These are phyloP conservation scores for Tetranychus piercei DNA, from an alignment of 2,888 invertebrate species.

Conservation along the genomic window DNA sequence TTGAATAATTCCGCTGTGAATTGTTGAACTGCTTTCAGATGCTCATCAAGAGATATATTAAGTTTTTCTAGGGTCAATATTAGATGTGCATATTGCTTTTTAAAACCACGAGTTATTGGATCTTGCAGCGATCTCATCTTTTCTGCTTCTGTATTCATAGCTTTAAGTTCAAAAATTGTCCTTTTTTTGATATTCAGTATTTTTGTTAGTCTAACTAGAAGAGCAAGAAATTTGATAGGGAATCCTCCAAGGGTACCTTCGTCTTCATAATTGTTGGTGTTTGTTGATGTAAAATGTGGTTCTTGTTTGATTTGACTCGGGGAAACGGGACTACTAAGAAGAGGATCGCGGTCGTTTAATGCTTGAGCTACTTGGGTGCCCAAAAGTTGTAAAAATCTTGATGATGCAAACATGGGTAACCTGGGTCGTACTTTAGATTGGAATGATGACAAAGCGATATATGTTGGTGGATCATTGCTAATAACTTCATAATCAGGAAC, in stretches of 20 bases:
- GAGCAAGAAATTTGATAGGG: constrained; percentile 62
- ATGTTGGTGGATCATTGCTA: constrained; percentile 76
- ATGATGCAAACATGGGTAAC: constrained; percentile 31
- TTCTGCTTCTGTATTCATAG: constrained; percentile 78
- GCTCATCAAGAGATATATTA: constrained; percentile 67
- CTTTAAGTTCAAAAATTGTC: constrained; percentile 57
- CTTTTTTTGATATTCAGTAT: constrained; percentile 60
- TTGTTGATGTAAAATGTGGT: not conserved
- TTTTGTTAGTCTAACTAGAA: constrained; percentile 61
- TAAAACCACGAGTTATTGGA: constrained; percentile 64
- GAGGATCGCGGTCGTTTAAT: constrained; percentile 33
- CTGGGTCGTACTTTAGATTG: constrained; percentile 36
- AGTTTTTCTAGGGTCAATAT: constrained; percentile 76
- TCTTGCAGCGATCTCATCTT: constrained; percentile 46
- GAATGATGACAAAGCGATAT: constrained; percentile 63
- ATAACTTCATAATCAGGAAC: constrained; percentile 91
- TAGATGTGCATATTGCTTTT: constrained; percentile 62
- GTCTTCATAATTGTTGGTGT: constrained; percentile 30
- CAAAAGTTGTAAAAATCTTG: constrained; percentile 29
- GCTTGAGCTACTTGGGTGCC: constrained; percentile 17
- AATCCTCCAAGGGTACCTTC: constrained; percentile 54
- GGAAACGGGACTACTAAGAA: constrained; percentile 30
- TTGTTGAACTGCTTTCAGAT: constrained; percentile 62
- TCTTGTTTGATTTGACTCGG: constrained; percentile 27
- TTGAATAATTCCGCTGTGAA: constrained; percentile 69